phyloP scores from a whole-genome alignment of 1,140 invertebrate species.

The Neodiprion fabricii region DNA sequence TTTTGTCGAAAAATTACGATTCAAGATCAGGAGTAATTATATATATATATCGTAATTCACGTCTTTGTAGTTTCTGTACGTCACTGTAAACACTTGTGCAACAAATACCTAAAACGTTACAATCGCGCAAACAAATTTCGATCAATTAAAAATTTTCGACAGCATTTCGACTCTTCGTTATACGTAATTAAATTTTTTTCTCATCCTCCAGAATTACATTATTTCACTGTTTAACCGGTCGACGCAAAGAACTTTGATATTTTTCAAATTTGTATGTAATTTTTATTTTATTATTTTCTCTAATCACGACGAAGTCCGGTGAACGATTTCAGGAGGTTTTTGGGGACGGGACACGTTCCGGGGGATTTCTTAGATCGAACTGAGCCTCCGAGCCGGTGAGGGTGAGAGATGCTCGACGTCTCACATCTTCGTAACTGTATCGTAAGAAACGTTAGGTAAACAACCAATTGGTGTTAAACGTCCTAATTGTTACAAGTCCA shows the following conservation, averaged over 20 bases:
- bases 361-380: conserved; percentile 4
- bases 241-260: no score
- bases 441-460: conserved; percentile 57
- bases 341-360: neutral
- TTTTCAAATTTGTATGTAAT: no score
- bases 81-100: no score
- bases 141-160: no score
- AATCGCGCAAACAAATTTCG: no score
- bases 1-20: neutral
- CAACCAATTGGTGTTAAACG: conserved; percentile 14
- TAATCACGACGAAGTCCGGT: conserved; percentile 28
- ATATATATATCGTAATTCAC: neutral
- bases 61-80: no score
- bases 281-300: neutral
- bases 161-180: no score
- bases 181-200: no score
- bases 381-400: neutral
- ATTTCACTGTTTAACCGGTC: no score
- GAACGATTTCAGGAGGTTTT: conserved; percentile 37
- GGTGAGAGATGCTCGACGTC: neutral
- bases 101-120: no score
- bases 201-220: no score
- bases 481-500: conserved; percentile 54
- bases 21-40: neutral
- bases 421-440: conserved; percentile 52